Evolutionary conservation across 1,140 invertebrate genomes (phyloP).

Genomic region (Acyrthosiphon pisum): DNA sequence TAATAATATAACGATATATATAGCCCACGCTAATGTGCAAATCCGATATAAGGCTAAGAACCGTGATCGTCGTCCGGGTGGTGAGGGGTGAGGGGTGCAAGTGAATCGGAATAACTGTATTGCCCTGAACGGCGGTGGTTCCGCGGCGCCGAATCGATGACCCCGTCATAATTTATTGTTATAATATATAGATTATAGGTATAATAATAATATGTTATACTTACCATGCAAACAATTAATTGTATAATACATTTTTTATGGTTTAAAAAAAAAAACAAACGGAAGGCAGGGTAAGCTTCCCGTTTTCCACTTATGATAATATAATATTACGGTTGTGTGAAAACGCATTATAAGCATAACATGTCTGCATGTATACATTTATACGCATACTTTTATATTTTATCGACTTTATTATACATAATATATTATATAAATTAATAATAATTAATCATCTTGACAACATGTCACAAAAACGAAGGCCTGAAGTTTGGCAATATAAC

Average conservation of each 20-base stretch:
- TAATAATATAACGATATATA: not conserved
- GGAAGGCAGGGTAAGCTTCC: too few species aligned
- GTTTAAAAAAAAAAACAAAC: not conserved
- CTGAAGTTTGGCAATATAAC: not conserved
- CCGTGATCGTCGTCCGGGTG: not conserved
- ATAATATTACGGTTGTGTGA: not conserved
- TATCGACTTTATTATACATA: too few species aligned
- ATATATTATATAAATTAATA: too few species aligned
- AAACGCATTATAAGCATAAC: too few species aligned
- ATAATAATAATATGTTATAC: not conserved
- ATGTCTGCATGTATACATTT: too few species aligned
- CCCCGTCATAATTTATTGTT: not conserved
- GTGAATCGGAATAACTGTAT: slow-evolving; percentile 4
- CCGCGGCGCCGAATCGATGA: not conserved
- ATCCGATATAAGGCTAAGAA: slow-evolving; percentile 40
- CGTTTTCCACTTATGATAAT: not conserved
- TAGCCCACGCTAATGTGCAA: slow-evolving; percentile 9
- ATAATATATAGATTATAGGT: too few species aligned
- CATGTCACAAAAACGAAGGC: not conserved
- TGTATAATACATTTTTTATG: not conserved
- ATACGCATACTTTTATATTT: not conserved
- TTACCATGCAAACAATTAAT: not conserved
- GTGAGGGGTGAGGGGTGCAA: not conserved
- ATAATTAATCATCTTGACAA: not conserved
- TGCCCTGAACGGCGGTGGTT: too few species aligned